phyloP scores from a whole-genome alignment of 2,888 invertebrate species.

The Achlya flavicornis region DNA sequence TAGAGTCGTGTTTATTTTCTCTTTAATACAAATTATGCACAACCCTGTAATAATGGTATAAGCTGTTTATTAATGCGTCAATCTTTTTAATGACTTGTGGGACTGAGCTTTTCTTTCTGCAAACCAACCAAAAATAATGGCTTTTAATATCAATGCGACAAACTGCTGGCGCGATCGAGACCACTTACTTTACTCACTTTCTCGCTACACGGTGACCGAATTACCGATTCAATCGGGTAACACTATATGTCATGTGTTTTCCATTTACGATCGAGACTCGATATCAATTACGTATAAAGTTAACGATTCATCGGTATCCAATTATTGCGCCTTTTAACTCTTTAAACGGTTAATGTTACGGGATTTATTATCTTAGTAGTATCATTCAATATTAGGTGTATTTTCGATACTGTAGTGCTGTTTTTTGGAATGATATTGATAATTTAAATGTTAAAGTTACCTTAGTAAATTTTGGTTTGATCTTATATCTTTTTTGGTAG shows the following conservation, averaged over 20 bases:
- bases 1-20: background rate
- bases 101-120: background rate
- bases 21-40: too few species aligned
- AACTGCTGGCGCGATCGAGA: background rate
- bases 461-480: too few species aligned
- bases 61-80: background rate
- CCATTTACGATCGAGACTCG: background rate
- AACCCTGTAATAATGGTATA: background rate
- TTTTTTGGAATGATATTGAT: too few species aligned
- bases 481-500: too few species aligned
- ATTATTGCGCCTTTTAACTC: slow-evolving; percentile 29
- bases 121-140: background rate
- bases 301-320: slow-evolving; percentile 24
- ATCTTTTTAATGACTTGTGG: background rate
- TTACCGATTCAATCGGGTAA: slow-evolving; percentile 6
- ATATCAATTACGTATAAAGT: slow-evolving; percentile 16
- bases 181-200: slow-evolving; percentile 5
- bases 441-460: too few species aligned
- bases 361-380: background rate
- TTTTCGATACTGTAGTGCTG: too few species aligned
- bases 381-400: background rate
- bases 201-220: slow-evolving; percentile 4
- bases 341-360: slow-evolving; percentile 9
- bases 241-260: background rate
- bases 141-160: background rate